These are phyloP conservation scores for Telmatochromis sp. DNA, from an alignment of 2,113 vertebrate genomes.

Conservation along the genomic window DNA sequence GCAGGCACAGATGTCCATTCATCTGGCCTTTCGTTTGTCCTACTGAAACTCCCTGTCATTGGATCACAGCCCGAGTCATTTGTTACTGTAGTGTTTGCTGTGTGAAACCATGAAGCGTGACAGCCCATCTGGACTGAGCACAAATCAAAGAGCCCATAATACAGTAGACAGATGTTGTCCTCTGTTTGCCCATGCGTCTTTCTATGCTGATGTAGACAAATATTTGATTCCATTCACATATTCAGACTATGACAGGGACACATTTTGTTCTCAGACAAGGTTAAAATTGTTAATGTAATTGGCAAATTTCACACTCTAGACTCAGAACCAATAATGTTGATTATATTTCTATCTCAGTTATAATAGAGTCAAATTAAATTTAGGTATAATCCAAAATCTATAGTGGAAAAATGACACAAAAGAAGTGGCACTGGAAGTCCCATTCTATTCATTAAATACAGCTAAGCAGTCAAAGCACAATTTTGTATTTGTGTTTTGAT, in stretches of 20 bases:
- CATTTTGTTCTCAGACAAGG: slow-evolving; percentile 23
- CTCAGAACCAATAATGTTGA: background rate
- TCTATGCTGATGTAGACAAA: slow-evolving; percentile 10
- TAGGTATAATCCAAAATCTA: background rate
- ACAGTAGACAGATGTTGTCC: slow-evolving; percentile 52
- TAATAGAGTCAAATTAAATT: background rate
- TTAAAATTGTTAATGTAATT: slow-evolving; percentile 30
- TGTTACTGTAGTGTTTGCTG: slow-evolving; percentile 37
- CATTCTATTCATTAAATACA: background rate
- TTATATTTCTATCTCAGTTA: background rate
- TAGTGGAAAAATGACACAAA: background rate
- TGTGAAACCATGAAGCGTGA: slow-evolving; percentile 25
- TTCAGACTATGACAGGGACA: background rate
- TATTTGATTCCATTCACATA: slow-evolving; percentile 16
- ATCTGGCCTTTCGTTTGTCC: slow-evolving; percentile 42
- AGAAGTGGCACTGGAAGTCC: background rate
- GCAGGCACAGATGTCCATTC: slow-evolving; percentile 26
- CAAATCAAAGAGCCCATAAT: slow-evolving; percentile 52
- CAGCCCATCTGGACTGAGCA: slow-evolving; percentile 56
- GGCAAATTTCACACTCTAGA: background rate
- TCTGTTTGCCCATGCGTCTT: slow-evolving; percentile 1
- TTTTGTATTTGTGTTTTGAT: background rate
- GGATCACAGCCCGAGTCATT: slow-evolving; percentile 46
- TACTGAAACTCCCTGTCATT: slow-evolving; percentile 30
- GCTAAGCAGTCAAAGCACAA: background rate